Evolutionary conservation across 2,888 invertebrate genomes (phyloP), one percentile per base, ranked within the genome.

Genomic region (Drosophila suboccidentalis): DNA sequence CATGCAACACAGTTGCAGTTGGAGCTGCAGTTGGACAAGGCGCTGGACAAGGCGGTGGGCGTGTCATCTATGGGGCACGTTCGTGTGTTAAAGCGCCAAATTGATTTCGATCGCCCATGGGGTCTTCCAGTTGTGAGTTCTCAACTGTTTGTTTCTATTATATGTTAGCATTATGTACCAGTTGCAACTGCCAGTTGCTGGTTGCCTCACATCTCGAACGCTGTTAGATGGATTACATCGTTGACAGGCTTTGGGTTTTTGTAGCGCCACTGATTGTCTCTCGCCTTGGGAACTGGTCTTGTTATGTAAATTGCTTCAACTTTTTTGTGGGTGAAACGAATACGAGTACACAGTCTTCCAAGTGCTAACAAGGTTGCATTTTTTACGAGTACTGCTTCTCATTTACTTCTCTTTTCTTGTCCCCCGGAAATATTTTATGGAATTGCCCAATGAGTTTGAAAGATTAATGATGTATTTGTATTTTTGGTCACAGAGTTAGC

Each of bases 171-270:
- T 66, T 67, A 47, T 43, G 32, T 49, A 19, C 17, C 54, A 49
- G 63, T 63, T 60, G 59, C 67, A 54, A 55, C 54, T 61, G 49
- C 19, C 58, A 57, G 62, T 55, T 67, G 62, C 63, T 78, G 69
- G 59, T 66, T 78, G 69, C 55, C 77, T 54, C 75, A 77, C 74
- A 77, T 78, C 65, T 60, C 66, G 78, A 26, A 55, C 51, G 49
- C 39, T 68, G 62, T 82, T 90, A 91, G 91, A 91, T 91, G 91
- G 91, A 91, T 91, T 87, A 87, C 83, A 22, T 84, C 87, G 91
- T 90, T 91, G 91, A 91, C 91, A 91, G 90, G 79, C 82, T 73
- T 66, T 64, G 75, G 68, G 69, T 81, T 67, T 81, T 66, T 71
- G 43, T 75, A 76, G 88, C 87, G 86, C 83, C 86, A 80, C 76